Conservation (phyloP, 1,140 invertebrate genomes). For the Drosophila ambigua region DNA sequence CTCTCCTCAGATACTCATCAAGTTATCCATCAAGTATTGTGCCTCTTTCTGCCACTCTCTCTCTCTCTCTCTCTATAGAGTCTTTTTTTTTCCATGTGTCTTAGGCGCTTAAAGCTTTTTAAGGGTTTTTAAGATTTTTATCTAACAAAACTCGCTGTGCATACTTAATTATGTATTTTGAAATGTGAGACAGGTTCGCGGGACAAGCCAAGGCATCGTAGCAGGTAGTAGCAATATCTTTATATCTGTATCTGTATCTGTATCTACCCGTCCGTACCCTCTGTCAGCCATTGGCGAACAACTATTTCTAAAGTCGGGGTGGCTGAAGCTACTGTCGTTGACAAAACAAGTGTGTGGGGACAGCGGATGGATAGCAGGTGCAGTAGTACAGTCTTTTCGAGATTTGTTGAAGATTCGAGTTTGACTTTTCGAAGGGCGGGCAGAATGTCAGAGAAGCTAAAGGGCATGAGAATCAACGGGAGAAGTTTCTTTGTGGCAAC, state of each 20-base stretch:
- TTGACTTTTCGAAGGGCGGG: constrained; percentile 28
- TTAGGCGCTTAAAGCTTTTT: constrained; percentile 83
- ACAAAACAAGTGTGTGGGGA: constrained; percentile 35
- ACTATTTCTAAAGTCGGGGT: constrained; percentile 47
- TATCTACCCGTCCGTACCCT: constrained; percentile 13
- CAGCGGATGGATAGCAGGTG: constrained; percentile 57
- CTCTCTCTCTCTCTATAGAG: constrained; percentile 19
- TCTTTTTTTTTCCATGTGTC: constrained; percentile 49
- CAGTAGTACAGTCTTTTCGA: constrained; percentile 47
- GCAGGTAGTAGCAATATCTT: constrained; percentile 24
- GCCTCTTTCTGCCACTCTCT: constrained; percentile 2
- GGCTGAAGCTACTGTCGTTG: constrained; percentile 72
- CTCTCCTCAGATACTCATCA: constrained; percentile 74
- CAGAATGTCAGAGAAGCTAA: constrained; percentile 19
- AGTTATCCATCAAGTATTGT: constrained; percentile 81
- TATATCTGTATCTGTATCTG: constrained; percentile 35
- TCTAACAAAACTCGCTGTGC: constrained; percentile 81
- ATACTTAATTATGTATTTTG: constrained; percentile 83
- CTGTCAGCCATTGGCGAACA: constrained; percentile 5
- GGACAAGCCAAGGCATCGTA: constrained; percentile 39
- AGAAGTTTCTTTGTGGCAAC: too few species aligned
- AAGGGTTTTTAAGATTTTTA: constrained; percentile 83
- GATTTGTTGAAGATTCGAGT: constrained; percentile 33
- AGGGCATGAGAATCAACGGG: constrained; percentile 1
- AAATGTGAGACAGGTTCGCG: constrained; percentile 79